Evolutionary conservation across 2,888 invertebrate genomes (phyloP), one percentile per base, ranked within the genome.

Genomic region (Sylvicola cinctus): DNA sequence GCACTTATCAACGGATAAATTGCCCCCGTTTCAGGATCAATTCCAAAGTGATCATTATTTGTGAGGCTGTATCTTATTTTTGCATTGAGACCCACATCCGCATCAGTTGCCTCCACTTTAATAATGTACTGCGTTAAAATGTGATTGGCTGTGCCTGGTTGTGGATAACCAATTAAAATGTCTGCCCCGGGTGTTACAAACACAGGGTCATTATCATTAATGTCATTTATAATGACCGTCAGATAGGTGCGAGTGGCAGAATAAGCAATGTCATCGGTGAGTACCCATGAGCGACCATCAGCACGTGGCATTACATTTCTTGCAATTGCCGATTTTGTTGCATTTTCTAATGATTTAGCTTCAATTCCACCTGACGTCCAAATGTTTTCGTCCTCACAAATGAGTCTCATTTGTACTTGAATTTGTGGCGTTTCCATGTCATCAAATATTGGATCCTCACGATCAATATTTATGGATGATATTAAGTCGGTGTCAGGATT

Each of bases 81-180:
- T 15, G 36, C 33, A 33, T 36, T 36, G 2, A 33, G 6, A 30
- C 36, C 36, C 10, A 27, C 25, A n/a, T 36, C 36, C 12, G 17
- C 12, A 36, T 36, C 36, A 13, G n/a, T 16, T 14, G 33, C 33
- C n/a, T 36, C 16, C 10, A 33, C 11, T 30, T 31, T 33, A 10
- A 34, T 20, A 2, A 36, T 13, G 31, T 34, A 30, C 17, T 27
- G 29, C 10, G 33, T 26, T 31, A 33, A 29, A 2, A 33, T n/a
- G 4, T 16, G 11, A 16, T 16, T 15, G 10, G 28, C 16, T 10
- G 33, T n/a, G 7, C 26, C 10, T n/a, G 12, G 17, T 14, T 30
- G 26, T n/a, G 36, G 36, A 30, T 33, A 36, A 10, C 33, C 36
- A 30, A 36, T 30, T 1, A 10, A 26, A 8, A 29, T 10, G 2